These are phyloP conservation scores for Alosa alosa DNA, from an alignment of 2,113 vertebrate species.

Conservation along the genomic window DNA sequence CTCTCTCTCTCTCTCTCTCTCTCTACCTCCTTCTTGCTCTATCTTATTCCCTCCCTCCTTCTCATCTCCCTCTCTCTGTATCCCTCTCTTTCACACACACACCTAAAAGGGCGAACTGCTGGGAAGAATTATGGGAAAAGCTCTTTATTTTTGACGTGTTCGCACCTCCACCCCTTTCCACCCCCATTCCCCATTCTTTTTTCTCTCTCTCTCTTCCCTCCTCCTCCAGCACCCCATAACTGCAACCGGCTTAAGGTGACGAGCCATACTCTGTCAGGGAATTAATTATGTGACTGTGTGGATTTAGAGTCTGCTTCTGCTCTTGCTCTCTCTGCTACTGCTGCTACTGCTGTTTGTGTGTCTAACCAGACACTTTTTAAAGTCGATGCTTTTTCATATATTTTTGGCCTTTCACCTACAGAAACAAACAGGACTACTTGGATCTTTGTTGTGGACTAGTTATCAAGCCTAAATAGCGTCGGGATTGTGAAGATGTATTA, in stretches of 20 bases:
- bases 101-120: constrained; percentile 15
- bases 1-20: background rate
- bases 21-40: background rate
- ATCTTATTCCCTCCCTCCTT: background rate
- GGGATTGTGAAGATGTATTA: background rate
- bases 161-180: constrained; percentile 22
- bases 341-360: background rate
- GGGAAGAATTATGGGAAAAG: constrained; percentile 53
- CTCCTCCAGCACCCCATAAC: background rate
- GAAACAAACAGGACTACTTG: background rate
- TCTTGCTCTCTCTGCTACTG: background rate
- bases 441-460: background rate
- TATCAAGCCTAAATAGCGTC: background rate
- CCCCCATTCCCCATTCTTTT: background rate
- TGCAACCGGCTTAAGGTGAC: constrained; percentile 22
- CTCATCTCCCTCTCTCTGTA: background rate
- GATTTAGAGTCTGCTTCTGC: constrained; percentile 3
- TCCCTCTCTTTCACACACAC: background rate
- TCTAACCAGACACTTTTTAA: background rate
- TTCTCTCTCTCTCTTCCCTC: constrained; percentile 5
- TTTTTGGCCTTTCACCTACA: background rate
- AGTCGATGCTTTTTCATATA: background rate
- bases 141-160: constrained; percentile 44
- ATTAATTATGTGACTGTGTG: constrained; percentile 22
- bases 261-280: constrained; percentile 29